Evolutionary conservation across 2,888 invertebrate genomes (phyloP).

Genomic region (Tortricodes alternella): DNA sequence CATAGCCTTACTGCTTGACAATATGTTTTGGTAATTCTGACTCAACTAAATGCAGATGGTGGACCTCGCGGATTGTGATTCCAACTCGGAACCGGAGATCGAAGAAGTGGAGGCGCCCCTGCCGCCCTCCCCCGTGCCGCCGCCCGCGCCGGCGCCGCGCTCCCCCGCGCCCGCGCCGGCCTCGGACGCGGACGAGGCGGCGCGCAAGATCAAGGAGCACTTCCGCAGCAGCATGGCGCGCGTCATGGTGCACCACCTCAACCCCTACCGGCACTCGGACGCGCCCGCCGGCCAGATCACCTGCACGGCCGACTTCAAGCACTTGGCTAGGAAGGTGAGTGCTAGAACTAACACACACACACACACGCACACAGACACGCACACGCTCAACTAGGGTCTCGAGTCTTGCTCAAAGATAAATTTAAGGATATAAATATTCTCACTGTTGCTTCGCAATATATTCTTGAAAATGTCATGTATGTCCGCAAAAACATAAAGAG

Average conservation of each 20-base stretch:
- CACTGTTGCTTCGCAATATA: no score
- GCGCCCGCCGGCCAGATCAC: slow-evolving; percentile 93
- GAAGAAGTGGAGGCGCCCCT: slow-evolving; percentile 12
- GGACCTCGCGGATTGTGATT: slow-evolving; percentile 69
- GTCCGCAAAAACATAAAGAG: no score
- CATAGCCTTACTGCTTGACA: no score
- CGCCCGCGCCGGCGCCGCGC: background rate
- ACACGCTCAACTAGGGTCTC: no score
- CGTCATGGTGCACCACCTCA: slow-evolving; percentile 93
- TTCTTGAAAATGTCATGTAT: no score
- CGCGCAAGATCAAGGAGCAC: slow-evolving; percentile 91
- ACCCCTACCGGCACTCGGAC: slow-evolving; percentile 92
- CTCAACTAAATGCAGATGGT: slow-evolving; percentile 59
- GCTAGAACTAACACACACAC: no score
- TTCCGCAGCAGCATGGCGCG: slow-evolving; percentile 91
- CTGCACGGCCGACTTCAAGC: slow-evolving; percentile 96
- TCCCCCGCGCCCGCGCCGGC: slow-evolving; percentile 35
- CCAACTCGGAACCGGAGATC: slow-evolving; percentile 41
- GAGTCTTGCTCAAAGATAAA: no score
- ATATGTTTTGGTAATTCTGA: no score
- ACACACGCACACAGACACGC: no score
- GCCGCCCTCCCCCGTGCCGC: slow-evolving; percentile 20
- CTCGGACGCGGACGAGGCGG: slow-evolving; percentile 72
- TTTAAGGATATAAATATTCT: no score
- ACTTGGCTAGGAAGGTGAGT: slow-evolving; percentile 94